Conservation (phyloP, 2,113 vertebrate species). For the Scomber colias region DNA sequence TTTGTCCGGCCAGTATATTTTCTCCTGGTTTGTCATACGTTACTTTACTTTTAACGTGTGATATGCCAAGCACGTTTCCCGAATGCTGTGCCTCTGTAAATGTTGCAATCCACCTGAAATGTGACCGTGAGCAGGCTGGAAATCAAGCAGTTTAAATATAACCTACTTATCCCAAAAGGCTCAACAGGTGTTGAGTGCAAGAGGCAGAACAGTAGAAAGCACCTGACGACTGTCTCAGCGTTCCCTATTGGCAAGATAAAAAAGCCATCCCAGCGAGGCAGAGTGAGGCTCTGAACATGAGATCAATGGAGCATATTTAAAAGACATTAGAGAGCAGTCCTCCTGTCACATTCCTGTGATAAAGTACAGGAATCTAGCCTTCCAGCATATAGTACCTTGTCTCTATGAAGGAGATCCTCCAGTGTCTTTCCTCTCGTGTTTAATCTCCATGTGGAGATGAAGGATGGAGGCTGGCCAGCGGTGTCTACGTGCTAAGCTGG, state of each 20-base stretch:
- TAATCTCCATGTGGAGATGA: constrained; percentile 58
- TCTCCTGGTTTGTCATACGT: constrained; percentile 17
- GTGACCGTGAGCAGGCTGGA: constrained; percentile 39
- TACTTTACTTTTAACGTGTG: constrained; percentile 17
- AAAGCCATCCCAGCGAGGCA: constrained; percentile 49
- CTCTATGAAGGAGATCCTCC: constrained; percentile 62
- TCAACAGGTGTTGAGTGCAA: constrained; percentile 74
- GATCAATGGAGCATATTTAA: constrained; percentile 78
- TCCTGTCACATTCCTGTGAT: constrained; percentile 76
- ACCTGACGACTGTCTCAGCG: constrained; percentile 56
- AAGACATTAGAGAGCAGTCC: constrained; percentile 77
- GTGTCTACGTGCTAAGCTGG: neutral
- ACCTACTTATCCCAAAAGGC: constrained; percentile 66
- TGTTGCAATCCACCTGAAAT: constrained; percentile 77
- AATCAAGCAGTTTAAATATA: constrained; percentile 69
- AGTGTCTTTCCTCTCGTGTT: constrained; percentile 50
- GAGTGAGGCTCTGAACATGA: constrained; percentile 65
- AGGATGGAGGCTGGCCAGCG: constrained; percentile 37
- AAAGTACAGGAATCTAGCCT: constrained; percentile 65
- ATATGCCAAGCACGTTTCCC: constrained; percentile 44
- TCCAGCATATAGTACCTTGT: constrained; percentile 58
- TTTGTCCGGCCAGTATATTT: neutral
- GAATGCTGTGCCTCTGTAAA: constrained; percentile 38
- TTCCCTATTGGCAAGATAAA: constrained; percentile 60
- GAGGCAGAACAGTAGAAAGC: constrained; percentile 60